Evolutionary conservation across 2,113 vertebrate genomes (phyloP).

Genomic region (Lepus americanus): DNA sequence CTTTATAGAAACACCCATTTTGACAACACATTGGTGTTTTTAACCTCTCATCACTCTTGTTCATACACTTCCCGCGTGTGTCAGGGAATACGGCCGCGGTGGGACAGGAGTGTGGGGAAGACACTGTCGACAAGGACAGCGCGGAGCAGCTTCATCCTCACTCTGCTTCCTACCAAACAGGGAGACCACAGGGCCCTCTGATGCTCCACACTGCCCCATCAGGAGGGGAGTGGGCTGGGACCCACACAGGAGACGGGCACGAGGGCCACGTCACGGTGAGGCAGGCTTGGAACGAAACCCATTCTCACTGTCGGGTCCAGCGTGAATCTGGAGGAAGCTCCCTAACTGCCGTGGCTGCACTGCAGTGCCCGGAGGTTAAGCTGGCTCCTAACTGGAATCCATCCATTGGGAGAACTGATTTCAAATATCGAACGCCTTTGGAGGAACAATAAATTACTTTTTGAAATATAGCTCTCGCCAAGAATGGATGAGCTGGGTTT

Average conservation of each 20-base stretch:
- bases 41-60: neutral
- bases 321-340: slow-evolving; percentile 28
- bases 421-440: slow-evolving; percentile 72
- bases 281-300: slow-evolving; percentile 15
- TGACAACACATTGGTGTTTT: too few relatives aligned
- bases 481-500: slow-evolving; percentile 47
- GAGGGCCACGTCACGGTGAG: neutral
- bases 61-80: fast-evolving
- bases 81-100: fast-evolving
- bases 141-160: fast-evolving
- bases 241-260: neutral
- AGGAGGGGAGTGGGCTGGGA: neutral
- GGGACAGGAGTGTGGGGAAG: too few relatives aligned
- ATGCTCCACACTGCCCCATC: too few relatives aligned
- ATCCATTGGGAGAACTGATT: slow-evolving; percentile 75
- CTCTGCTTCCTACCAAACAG: neutral
- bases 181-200: neutral
- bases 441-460: slow-evolving; percentile 65
- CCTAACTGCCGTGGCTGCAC: slow-evolving; percentile 54
- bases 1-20: neutral
- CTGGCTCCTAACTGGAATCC: slow-evolving; percentile 68
- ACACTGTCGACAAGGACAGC: fast-evolving
- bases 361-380: slow-evolving; percentile 59
- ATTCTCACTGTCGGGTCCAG: slow-evolving; percentile 46
- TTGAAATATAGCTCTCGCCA: slow-evolving; percentile 63